Evolutionary conservation across 2,797 vertebrate genomes (phyloP).

Genomic region (Cuniculus paca): DNA sequence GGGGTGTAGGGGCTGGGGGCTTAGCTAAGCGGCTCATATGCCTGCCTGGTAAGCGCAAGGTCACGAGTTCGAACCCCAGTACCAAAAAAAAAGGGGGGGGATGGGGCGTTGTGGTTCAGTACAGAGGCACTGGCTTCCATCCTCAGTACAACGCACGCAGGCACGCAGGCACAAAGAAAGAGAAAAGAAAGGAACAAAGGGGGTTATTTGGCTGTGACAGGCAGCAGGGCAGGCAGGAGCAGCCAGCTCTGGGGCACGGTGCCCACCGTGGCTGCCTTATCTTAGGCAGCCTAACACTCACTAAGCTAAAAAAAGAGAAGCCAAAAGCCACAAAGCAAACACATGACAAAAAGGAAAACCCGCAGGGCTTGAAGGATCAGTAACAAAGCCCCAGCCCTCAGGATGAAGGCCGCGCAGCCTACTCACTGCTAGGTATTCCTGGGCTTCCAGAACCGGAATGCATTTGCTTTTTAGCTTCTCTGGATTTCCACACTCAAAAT

Average conservation of each 20-base stretch:
- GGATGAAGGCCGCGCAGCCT: background rate
- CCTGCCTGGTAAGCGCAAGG: no score
- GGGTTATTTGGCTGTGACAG: background rate
- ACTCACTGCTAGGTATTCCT: constrained; percentile 89
- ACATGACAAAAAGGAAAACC: background rate
- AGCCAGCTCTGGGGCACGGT: background rate
- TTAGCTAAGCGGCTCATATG: no score
- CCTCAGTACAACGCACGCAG: background rate
- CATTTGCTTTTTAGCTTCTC: constrained; percentile 91
- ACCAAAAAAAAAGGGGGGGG: no score
- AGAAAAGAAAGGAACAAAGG: background rate
- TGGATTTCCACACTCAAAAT: constrained; percentile 91
- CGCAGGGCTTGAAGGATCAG: background rate
- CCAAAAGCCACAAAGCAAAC: constrained; percentile 27
- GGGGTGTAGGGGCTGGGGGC: background rate
- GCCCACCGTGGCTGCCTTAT: background rate
- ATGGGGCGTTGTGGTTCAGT: no score
- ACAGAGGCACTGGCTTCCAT: background rate
- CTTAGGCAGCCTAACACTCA: background rate
- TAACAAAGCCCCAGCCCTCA: background rate
- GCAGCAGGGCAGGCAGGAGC: background rate
- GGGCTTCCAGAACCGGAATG: constrained; percentile 87
- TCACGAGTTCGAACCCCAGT: no score
- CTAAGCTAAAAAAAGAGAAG: background rate
- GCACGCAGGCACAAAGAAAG: background rate